A percentile compares a stretch with the other conserved stretches of the same genome.
Conservation (phyloP, 2,888 invertebrate genomes). For the Ectropis crepuscularia region DNA sequence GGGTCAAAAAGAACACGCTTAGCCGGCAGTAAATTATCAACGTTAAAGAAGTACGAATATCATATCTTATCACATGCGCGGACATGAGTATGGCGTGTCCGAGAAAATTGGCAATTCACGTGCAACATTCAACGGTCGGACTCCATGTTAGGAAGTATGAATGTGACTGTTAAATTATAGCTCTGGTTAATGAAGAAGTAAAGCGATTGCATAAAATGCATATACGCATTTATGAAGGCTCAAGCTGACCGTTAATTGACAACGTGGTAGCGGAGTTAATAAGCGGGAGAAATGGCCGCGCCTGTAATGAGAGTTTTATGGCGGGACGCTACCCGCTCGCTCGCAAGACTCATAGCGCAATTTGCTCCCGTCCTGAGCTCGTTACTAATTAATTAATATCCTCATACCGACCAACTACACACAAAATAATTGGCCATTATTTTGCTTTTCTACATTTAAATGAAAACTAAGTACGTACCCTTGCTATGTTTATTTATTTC, state of each 20-base stretch:
- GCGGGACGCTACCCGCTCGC: conserved; percentile 47
- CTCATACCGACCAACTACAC: conserved; percentile 49
- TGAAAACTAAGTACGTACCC: conserved; percentile 18
- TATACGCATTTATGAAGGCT: conserved; percentile 26
- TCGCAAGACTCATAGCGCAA: conserved; percentile 59
- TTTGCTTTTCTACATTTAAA: conserved; percentile 39
- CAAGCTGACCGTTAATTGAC: conserved; percentile 57
- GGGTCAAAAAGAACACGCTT: conserved; percentile 54
- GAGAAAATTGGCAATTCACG: conserved; percentile 19
- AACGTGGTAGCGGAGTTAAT: conserved; percentile 61
- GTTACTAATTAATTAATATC: conserved; percentile 58
- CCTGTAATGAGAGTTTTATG: conserved; percentile 67
- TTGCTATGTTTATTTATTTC: conserved; percentile 4
- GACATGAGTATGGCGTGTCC: conserved; percentile 26
- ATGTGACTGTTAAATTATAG: conserved; percentile 24
- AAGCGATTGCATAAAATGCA: conserved; percentile 27
- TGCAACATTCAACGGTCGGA: conserved; percentile 10
- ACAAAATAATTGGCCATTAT: conserved; percentile 51
- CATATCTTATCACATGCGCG: conserved; percentile 15
- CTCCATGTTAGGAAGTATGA: conserved; percentile 19
- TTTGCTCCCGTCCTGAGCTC: conserved; percentile 56
- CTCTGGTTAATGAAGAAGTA: conserved; percentile 24
- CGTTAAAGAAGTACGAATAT: conserved; percentile 13
- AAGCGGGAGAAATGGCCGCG: conserved; percentile 66
- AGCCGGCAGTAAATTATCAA: conserved; percentile 30